phyloP scores from a whole-genome alignment of 2,113 vertebrate genomes.

The Polypterus bichir region DNA sequence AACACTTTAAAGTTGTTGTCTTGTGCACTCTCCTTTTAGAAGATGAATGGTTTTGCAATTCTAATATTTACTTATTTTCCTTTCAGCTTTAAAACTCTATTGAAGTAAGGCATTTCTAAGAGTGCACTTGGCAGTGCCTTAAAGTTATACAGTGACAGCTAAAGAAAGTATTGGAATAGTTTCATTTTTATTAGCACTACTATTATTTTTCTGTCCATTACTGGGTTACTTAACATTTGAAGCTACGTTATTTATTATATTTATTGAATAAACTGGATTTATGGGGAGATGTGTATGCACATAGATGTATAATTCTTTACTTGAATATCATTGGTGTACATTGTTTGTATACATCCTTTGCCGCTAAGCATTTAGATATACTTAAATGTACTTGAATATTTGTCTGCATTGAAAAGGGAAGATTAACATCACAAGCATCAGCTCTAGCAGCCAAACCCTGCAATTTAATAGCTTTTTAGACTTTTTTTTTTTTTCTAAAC shows the following conservation, averaged over 20 bases:
- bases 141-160: constrained; percentile 94
- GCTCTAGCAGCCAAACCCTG: constrained; percentile 92
- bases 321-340: constrained; percentile 77
- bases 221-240: no score
- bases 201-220: no score
- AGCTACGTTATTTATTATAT: no score
- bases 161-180: constrained; percentile 43
- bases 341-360: constrained; percentile 56
- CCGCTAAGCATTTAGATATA: constrained; percentile 39
- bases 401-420: constrained; percentile 84
- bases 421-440: constrained; percentile 93
- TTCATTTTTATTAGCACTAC: no score
- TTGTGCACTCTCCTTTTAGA: constrained; percentile 73
- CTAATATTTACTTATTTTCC: constrained; percentile 86
- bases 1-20: constrained; percentile 70
- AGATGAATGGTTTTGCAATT: constrained; percentile 95
- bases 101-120: constrained; percentile 92
- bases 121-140: constrained; percentile 90
- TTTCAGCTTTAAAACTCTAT: constrained; percentile 80
- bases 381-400: constrained; percentile 47
- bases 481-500: constrained; percentile 90
- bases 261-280: no score
- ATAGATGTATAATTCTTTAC: constrained; percentile 67
- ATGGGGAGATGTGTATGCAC: no score
- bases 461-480: constrained; percentile 95